A percentile compares a stretch with the other conserved stretches of the same genome.
Evolutionary conservation across 2,797 vertebrate genomes (phyloP).

Genomic region (Hydrocynus forskahlii): DNA sequence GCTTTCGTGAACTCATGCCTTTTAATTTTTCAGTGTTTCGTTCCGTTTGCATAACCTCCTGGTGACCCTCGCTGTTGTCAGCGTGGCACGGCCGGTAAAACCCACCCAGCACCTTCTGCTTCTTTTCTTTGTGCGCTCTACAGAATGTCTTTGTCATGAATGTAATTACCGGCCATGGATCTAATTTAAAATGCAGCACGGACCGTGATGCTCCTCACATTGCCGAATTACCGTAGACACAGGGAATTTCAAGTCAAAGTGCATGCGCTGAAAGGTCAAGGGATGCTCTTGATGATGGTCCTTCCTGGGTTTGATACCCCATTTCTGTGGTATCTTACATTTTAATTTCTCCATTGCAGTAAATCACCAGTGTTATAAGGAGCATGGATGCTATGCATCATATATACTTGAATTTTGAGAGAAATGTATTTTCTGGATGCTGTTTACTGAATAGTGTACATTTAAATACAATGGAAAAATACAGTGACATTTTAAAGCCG

Average conservation of each 20-base stretch:
- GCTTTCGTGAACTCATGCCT: conserved; percentile 74
- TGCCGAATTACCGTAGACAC: conserved; percentile 38
- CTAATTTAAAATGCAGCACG: conserved; percentile 66
- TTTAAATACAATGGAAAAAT: conserved; percentile 23
- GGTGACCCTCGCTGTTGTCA: conserved; percentile 79
- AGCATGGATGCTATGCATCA: too few relatives aligned
- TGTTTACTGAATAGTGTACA: conserved; percentile 21
- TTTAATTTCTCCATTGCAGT: neutral
- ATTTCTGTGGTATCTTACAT: neutral
- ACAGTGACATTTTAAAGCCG: neutral
- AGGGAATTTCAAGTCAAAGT: conserved; percentile 21
- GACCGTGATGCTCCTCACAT: conserved; percentile 55
- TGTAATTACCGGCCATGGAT: conserved; percentile 55
- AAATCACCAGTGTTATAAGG: neutral
- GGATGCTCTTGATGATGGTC: neutral
- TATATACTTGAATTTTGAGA: neutral
- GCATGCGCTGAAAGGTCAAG: conserved; percentile 24
- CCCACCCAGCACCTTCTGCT: conserved; percentile 44
- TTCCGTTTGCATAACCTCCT: conserved; percentile 85
- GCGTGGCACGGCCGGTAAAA: conserved; percentile 51
- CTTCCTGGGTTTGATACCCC: neutral
- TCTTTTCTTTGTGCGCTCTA: conserved; percentile 36
- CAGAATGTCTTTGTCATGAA: conserved; percentile 61
- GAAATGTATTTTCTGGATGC: conserved; percentile 17
- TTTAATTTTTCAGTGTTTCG: conserved; percentile 90